Evolutionary conservation across 2,888 invertebrate genomes (phyloP), one percentile per base, ranked within the genome.

Genomic region (Gari tellinella): DNA sequence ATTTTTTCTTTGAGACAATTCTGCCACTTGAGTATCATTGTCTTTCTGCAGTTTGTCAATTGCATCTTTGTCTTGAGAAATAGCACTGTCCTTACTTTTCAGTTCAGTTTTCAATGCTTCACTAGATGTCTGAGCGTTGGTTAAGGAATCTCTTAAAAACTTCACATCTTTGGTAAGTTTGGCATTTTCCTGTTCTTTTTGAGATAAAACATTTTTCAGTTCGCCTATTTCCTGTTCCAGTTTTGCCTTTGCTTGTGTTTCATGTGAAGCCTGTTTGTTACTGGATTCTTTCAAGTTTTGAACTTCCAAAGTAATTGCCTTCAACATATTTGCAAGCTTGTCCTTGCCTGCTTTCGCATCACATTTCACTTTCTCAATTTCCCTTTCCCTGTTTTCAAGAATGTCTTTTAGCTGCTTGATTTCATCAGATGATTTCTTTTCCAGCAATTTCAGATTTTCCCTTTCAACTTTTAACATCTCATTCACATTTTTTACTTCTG

Each of bases 351-450:
- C 7, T 26, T 75, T 72, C 15, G 62, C 38, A 2, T 79, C 79
- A 26, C 43, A 40, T 25, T 58, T 21, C 7, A 78, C 43, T 19
- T 80, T 80, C 19, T 77, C 66, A 12, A 81, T 60, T 53, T 86
- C 86, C 43, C 69, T 80, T 25, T 84, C 86, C 43, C 77, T 84
- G 46, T 73, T 76, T 38, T 83, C 82, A 1, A 83, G 55, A 2
- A 72, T 51, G 26, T 76, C 68, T 56, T 84, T 85, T 38, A 80
- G 51, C 49, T 23, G 60, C 49, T 75, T 75, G 19, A 72, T 56
- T 19, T 79, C 79, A 40, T 72, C 74, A 45, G 48, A 52, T 5
- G 57, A 46, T 43, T 72, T 79, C 58, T 75, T 79, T 41, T 79
- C 79, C n/a, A 79, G 12, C 26, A 75, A 17, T 52, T 79, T 79